Evolutionary conservation across 2,113 vertebrate genomes (phyloP).

Genomic region (Hypanus sabinus): DNA sequence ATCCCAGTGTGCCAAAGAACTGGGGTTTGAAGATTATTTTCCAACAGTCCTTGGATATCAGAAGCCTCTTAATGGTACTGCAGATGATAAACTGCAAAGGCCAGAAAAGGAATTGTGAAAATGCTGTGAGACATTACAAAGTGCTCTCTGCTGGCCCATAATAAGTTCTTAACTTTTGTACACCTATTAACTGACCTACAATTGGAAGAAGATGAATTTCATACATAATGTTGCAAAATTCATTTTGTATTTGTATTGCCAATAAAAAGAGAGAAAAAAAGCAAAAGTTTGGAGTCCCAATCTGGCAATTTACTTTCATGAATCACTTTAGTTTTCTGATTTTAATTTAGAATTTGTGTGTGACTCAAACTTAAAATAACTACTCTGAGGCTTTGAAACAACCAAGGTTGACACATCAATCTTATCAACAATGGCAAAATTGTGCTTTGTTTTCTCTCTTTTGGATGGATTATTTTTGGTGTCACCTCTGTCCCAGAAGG

Average conservation of each 20-base stretch:
- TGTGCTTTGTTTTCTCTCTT: not conserved
- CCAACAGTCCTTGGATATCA: not conserved
- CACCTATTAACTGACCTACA: not conserved
- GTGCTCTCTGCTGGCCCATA: not conserved
- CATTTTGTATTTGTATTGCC: not conserved
- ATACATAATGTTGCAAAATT: not conserved
- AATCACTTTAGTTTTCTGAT: not conserved
- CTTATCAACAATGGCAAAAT: conserved; percentile 10
- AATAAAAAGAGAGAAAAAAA: not conserved
- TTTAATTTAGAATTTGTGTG: not conserved
- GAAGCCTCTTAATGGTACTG: not conserved
- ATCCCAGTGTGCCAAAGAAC: conserved; percentile 63
- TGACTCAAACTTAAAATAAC: not conserved
- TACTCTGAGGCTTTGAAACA: not conserved
- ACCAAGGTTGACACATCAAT: not conserved
- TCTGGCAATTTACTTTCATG: not conserved
- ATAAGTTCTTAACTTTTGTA: conserved; percentile 25
- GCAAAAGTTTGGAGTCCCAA: not conserved
- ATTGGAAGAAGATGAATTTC: not conserved
- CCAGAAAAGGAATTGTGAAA: conserved; percentile 15
- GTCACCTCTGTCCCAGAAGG: not conserved
- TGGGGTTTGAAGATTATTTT: conserved; percentile 48
- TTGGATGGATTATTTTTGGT: not conserved
- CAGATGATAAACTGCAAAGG: not conserved
- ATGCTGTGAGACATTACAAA: not conserved